A percentile compares a stretch with the other conserved stretches of the same genome.
phyloP scores from a whole-genome alignment of 2,113 vertebrate genomes.

The Merops nubicus region DNA sequence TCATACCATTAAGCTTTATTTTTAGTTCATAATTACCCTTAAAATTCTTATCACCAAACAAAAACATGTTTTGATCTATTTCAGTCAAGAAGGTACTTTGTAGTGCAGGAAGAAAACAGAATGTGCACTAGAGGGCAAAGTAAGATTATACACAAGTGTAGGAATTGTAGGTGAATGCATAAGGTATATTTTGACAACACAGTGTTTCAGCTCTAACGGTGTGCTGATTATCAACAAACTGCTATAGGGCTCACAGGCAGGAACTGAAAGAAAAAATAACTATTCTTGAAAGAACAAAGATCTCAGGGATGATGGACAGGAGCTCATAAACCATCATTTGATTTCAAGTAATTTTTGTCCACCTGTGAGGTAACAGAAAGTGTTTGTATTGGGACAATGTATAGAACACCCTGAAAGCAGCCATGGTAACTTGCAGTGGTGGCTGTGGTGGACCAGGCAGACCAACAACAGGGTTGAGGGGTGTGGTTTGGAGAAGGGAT shows the following conservation, averaged over 20 bases:
- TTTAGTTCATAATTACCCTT: neutral
- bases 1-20: neutral
- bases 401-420: neutral
- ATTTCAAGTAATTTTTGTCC: neutral
- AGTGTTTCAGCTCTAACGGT: neutral
- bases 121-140: constrained; percentile 61
- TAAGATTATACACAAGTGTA: neutral
- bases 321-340: neutral
- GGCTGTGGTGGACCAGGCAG: neutral
- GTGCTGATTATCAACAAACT: neutral
- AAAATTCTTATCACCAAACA: neutral
- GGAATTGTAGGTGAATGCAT: neutral
- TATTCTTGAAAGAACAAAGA: neutral
- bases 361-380: neutral
- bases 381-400: neutral
- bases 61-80: neutral
- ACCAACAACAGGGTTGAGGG: accelerated
- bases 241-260: neutral
- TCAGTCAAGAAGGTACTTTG: neutral
- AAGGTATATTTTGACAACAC: neutral
- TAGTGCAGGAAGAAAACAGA: neutral
- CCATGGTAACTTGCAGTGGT: neutral
- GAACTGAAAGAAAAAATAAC: neutral
- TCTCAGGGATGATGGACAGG: neutral
- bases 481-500: too few species aligned